Base-by-base conservation (phyloP, 2,888 invertebrate species). In the Stenodema calcarata region DNA sequence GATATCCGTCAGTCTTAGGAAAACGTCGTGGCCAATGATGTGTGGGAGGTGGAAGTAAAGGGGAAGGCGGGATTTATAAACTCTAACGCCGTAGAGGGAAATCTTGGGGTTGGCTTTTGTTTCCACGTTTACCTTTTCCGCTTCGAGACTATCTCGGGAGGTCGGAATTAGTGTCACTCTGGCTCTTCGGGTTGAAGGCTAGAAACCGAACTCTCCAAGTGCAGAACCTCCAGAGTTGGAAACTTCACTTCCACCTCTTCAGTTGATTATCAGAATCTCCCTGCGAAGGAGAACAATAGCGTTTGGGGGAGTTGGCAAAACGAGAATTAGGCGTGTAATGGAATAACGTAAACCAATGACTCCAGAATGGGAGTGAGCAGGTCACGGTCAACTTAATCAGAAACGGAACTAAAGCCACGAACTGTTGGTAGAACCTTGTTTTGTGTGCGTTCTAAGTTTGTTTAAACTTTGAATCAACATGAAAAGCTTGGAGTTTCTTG, bases 111-210 rank as follows among this genome's bases (percentile, higher is more conserved):
- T 14, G 27, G 41, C 44, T 78, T 78, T 78, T 78, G 78, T 78
- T 78, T 78, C 18, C 44, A 42, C 75, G 44, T 78, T 44, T 78
- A 78, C 78, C 44, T 78, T 78, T 78, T 9, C 18, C 41, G 41
- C 44, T 27, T 44, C 44, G 12, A n/a, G 16, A 42, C 18, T 23
- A 4, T 28, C 44, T 2, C 41, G 78, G 78, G 47, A 44, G 44
- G 27, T 23, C 35, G 78, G 78, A 78, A 44, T 44, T 78, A 78
- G 44, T 23, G 78, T 78, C 78, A 44, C 41, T 30, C 16, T 62
- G 4, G 23, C 23, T 23, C 62, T 62, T 23, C 0, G 23, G 62
- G 23, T 18, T 1, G 18, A 62, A 27, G 62, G 18, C n/a, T n/a
- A n/a, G 62, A 23, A 62, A 62, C 62, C 16, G 62, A 62, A 62